phyloP scores from a whole-genome alignment of 2,888 invertebrate species.

The Lepidochitona cinerea region DNA sequence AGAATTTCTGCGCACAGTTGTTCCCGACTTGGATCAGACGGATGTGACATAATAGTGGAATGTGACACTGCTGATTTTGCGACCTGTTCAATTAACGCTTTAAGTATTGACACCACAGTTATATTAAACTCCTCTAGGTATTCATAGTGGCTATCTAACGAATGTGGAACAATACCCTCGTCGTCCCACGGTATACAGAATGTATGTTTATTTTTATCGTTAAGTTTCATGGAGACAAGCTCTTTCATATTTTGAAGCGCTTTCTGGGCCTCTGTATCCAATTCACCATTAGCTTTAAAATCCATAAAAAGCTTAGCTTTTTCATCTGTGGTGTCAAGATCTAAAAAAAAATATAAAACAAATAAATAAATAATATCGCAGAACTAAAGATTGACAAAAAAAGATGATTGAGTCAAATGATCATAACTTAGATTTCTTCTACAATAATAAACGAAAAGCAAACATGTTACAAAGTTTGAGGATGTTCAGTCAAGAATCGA shows the following conservation, averaged over 20 bases:
- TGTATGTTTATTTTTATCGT: background rate
- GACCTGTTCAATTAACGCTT: background rate
- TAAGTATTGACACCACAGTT: background rate
- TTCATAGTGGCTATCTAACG: background rate
- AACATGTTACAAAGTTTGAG: too few relatives aligned
- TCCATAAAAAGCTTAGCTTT: background rate
- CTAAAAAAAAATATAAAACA: too few relatives aligned
- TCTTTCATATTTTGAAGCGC: background rate
- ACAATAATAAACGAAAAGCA: too few relatives aligned
- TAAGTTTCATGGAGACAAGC: background rate
- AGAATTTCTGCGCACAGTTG: background rate
- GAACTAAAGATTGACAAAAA: too few relatives aligned
- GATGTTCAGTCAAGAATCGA: too few relatives aligned
- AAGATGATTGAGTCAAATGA: too few relatives aligned
- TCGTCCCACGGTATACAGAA: conserved; percentile 2
- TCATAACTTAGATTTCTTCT: too few relatives aligned
- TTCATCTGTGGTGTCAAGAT: background rate
- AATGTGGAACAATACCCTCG: background rate
- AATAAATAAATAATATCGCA: too few relatives aligned
- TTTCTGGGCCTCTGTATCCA: background rate
- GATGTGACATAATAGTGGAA: background rate
- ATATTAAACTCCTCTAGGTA: background rate
- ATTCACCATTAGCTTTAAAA: background rate
- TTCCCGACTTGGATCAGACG: background rate
- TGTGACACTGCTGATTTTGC: background rate